Conservation (phyloP, 1,140 invertebrate species). For the Amyelois transitella region DNA sequence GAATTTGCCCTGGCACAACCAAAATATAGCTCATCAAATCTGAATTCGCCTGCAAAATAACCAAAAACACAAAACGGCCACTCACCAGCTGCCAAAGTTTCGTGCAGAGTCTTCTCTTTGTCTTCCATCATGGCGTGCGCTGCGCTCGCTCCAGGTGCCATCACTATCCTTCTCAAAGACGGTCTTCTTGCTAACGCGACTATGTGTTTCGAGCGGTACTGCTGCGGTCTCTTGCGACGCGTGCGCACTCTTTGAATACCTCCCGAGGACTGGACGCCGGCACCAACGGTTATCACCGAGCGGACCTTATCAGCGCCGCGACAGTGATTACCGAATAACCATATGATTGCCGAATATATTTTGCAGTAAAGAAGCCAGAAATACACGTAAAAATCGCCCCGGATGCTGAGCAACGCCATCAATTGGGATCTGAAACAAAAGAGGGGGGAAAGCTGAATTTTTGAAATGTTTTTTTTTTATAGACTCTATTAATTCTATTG, state of each 20-base stretch:
- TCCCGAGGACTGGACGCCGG: constrained; percentile 51
- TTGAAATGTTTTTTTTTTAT: too few relatives aligned
- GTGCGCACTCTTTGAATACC: constrained; percentile 64
- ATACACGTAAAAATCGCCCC: constrained; percentile 61
- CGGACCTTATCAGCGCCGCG: constrained; percentile 61
- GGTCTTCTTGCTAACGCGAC: constrained; percentile 60
- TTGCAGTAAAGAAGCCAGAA: constrained; percentile 64
- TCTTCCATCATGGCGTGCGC: constrained; percentile 69
- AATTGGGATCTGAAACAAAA: constrained; percentile 62
- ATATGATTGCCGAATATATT: constrained; percentile 63
- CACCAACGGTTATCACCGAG: constrained; percentile 57
- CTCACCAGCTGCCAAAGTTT: constrained; percentile 50
- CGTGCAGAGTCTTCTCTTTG: constrained; percentile 61
- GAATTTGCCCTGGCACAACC: too few relatives aligned
- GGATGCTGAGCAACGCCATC: constrained; percentile 64
- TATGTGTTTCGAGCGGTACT: constrained; percentile 46
- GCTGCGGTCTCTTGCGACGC: constrained; percentile 48
- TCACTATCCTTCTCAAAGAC: constrained; percentile 59
- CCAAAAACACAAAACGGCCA: too few relatives aligned
- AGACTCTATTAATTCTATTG: too few relatives aligned
- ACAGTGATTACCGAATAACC: constrained; percentile 65
- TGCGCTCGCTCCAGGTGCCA: constrained; percentile 66
- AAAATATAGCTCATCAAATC: too few relatives aligned
- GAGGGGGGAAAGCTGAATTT: not conserved
- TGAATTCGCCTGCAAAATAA: too few relatives aligned